Conservation (phyloP, 2,888 invertebrate species). For the Drosophila maculinotata region DNA sequence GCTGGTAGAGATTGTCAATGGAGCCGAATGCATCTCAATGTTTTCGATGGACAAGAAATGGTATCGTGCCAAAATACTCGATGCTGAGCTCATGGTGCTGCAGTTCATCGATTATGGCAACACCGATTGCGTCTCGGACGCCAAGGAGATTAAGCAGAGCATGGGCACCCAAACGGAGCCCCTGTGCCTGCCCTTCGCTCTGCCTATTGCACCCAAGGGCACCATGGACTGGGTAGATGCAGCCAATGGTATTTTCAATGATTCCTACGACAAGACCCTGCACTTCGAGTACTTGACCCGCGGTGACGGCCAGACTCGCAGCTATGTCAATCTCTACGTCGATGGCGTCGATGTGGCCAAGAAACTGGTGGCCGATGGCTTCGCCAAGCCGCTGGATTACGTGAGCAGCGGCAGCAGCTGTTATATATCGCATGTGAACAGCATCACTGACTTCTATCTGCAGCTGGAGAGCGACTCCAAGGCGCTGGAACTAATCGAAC, state of each 20-base stretch:
- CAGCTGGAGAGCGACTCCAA: constrained; percentile 89
- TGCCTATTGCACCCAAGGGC: constrained; percentile 89
- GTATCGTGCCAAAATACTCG: constrained; percentile 96
- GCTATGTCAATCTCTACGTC: constrained; percentile 88
- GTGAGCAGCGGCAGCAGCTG: constrained; percentile 87
- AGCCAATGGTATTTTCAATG: constrained; percentile 87
- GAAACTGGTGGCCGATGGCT: constrained; percentile 87
- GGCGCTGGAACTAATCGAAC: constrained; percentile 87
- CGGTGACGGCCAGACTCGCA: constrained; percentile 69
- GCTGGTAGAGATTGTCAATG: constrained; percentile 86
- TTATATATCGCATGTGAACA: constrained; percentile 91
- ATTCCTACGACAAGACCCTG: constrained; percentile 82
- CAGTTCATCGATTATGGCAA: constrained; percentile 93
- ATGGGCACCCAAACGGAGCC: constrained; percentile 86
- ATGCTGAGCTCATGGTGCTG: constrained; percentile 91
- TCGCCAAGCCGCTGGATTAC: constrained; percentile 87
- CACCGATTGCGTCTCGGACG: constrained; percentile 90
- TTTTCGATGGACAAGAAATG: constrained; percentile 93
- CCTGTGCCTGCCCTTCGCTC: constrained; percentile 88
- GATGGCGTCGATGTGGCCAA: constrained; percentile 88
- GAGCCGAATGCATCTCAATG: constrained; percentile 90
- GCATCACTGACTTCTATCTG: constrained; percentile 91
- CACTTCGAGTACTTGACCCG: constrained; percentile 84
- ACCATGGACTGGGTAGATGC: constrained; percentile 89
- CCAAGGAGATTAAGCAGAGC: constrained; percentile 87